A percentile compares a stretch with the other conserved stretches of the same genome.
phyloP scores from a whole-genome alignment of 1,140 invertebrate species.

The Drosophila dunni region DNA sequence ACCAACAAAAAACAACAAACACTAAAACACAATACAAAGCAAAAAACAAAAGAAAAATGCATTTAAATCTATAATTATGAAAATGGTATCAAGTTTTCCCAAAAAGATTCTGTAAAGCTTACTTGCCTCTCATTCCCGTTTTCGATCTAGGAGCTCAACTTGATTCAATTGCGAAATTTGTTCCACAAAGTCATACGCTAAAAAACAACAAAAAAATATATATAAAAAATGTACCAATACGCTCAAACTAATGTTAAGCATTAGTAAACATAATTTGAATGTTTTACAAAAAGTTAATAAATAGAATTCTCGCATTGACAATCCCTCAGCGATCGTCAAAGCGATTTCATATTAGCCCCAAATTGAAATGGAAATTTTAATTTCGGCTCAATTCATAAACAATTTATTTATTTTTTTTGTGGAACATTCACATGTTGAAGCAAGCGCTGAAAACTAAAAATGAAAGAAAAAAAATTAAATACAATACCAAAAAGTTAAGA shows the following conservation, averaged over 20 bases:
- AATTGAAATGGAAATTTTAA: conserved; percentile 77
- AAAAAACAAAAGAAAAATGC: conserved; percentile 52
- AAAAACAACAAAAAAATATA: conserved; percentile 24
- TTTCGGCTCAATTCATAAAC: conserved; percentile 57
- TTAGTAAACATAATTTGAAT: conserved; percentile 66
- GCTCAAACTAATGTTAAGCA: conserved; percentile 31
- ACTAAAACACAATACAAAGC: conserved; percentile 66
- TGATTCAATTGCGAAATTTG: conserved; percentile 84
- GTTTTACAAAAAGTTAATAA: conserved; percentile 80
- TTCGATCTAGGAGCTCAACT: conserved; percentile 85
- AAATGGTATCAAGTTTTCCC: conserved; percentile 84
- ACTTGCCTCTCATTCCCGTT: conserved; percentile 85
- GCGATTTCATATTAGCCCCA: conserved; percentile 54
- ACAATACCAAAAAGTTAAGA: conserved; percentile 43
- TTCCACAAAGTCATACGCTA: conserved; percentile 77
- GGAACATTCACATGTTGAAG: conserved; percentile 84
- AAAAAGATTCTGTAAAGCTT: conserved; percentile 84
- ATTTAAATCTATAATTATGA: conserved; percentile 56
- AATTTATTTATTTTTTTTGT: conserved; percentile 73
- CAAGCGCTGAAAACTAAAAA: conserved; percentile 79
- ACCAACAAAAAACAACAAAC: conserved; percentile 67
- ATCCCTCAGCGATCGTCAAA: conserved; percentile 55
- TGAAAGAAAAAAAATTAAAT: conserved; percentile 23
- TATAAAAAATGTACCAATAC: conserved; percentile 45
- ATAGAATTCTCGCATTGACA: conserved; percentile 64